Evolutionary conservation across 2,888 invertebrate genomes (phyloP).

Genomic region (Caenorhabditis sulstoni): DNA sequence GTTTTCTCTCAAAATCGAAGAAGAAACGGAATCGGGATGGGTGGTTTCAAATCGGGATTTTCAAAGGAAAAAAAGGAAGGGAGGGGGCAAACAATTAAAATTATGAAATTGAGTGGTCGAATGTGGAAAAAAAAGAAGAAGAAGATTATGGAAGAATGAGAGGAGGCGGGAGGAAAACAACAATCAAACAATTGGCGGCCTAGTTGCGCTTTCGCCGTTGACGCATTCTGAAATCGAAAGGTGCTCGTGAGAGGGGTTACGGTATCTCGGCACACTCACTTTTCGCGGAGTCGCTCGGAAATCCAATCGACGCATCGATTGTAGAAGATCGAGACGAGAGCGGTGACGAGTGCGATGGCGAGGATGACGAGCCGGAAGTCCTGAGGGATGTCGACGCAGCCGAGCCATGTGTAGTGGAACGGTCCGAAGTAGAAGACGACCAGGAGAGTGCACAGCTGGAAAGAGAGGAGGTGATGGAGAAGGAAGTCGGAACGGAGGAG

Average conservation of each 20-base stretch:
- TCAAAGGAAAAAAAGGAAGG: not conserved
- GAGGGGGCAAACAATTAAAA: conserved; percentile 23
- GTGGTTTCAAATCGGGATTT: conserved; percentile 3
- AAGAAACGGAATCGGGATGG: conserved; percentile 17
- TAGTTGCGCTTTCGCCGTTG: conserved; percentile 47
- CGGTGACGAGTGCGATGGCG: conserved; percentile 18
- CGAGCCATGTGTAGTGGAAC: conserved; percentile 27
- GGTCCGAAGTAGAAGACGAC: conserved; percentile 16
- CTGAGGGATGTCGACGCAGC: conserved; percentile 41
- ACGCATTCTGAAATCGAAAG: conserved; percentile 43
- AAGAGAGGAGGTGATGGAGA: not conserved
- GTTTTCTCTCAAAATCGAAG: not conserved
- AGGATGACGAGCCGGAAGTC: conserved; percentile 49
- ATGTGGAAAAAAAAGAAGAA: not conserved
- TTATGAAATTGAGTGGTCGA: conserved; percentile 29
- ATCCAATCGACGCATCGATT: conserved; percentile 52
- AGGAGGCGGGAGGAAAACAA: conserved; percentile 7
- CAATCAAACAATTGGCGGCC: not conserved
- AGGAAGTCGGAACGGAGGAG: not conserved
- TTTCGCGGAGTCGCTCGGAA: conserved; percentile 24
- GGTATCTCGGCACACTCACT: conserved; percentile 25
- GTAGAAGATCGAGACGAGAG: conserved; percentile 30
- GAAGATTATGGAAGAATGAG: not conserved
- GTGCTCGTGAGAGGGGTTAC: too few relatives aligned
- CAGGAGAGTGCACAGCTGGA: conserved; percentile 34